Evolutionary conservation across 2,797 vertebrate species (phyloP), one percentile per base, ranked within the genome.

Genomic region (Acomys russatus): DNA sequence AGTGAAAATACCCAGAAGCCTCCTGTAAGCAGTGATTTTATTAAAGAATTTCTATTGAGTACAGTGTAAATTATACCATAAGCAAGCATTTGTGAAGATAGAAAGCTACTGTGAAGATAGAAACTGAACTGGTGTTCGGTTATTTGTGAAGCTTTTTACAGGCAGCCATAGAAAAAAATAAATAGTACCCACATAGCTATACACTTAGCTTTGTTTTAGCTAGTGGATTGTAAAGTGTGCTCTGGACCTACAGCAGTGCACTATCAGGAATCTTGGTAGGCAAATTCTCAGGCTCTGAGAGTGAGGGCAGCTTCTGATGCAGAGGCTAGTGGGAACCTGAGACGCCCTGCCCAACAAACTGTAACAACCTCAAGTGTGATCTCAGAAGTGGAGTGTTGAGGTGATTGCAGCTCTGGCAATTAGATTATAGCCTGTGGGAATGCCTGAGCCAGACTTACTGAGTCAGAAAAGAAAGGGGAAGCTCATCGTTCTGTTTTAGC

Each of bases 91-190:
- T 94, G n/a, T 44, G 86, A 88, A 84, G 35, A 71, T 82, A 66
- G 51, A 63, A 89, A 94, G 78, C 38, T 78, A 89, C 35, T 68
- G 3, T 64, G 82, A 87, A 82, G 28, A 84, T 85, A n/a, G 10
- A 85, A 44, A 20, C 35, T 92, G 35, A 83, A 92, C 38, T 59
- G 51, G 78, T 91, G 20, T 82, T 88, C 23, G 86, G n/a, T 63
- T 90, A 88, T 56, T 92, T 95, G 20, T 86, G 35, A 94, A 87
- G 51, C 71, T 95, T 97, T 90, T 96, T 90, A 77, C 20, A 90
- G 49, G 49, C 38, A n/a, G 12, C 68, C 68, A 83, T 2, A 94
- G 56, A 44, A 91, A 71, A 86, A 91, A 86, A 28, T 61, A 93
- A 93, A 93, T 51, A 64, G 9, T 70, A 68, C 56, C 61, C 54